Base-by-base conservation (phyloP, 1,140 invertebrate genomes). In the Microplitis mediator region DNA sequence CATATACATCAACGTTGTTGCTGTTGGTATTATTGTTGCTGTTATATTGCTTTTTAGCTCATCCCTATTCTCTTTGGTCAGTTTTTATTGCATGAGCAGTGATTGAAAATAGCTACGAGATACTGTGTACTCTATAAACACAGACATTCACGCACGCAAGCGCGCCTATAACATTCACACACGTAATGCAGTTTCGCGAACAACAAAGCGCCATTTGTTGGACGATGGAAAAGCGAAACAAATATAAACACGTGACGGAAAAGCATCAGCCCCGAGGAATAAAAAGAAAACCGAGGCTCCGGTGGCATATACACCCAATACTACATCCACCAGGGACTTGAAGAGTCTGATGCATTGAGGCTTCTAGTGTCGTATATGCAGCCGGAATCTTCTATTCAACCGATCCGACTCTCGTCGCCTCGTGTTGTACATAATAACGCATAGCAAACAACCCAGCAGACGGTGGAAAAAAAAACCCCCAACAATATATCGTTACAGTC, bases 341-440 rank as follows among this genome's bases (percentile, higher is more conserved):
- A 34, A 68, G 32, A 34, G 32, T 68, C 56, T n/a, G n/a, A n/a
- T n/a, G 32, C 50, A 31, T 13, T 52, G 23, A 6, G 8, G 9
- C 16, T 65, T 14, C 35, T 2, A 14, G 62, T 23, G n/a, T 23
- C 11, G 14, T 16, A n/a, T 66, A 66, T 64, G 35, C 34, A 35
- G 51, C 11, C 45, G 45, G 67, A 60, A 60, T 69, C 8, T 60
- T 69, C 67, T 69, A 69, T 69, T 69, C 67, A 69, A 36, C 54
- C 36, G 67, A 69, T 60, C 54, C 60, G 36, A 8, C 6, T 35
- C 54, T 36, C 51, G 56, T 16, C 13, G 3, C 14, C 9, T n/a
- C 36, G 32, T 39, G 54, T 23, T 36, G 60, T 60, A 32, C 54
- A 60, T 52, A 68, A 68, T 68, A 68, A 50, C 32, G 31, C 32